Evolutionary conservation across 37 sponge, comb jelly and placozoan species (phyloP).

Genomic region (Bolinopsis microptera): DNA sequence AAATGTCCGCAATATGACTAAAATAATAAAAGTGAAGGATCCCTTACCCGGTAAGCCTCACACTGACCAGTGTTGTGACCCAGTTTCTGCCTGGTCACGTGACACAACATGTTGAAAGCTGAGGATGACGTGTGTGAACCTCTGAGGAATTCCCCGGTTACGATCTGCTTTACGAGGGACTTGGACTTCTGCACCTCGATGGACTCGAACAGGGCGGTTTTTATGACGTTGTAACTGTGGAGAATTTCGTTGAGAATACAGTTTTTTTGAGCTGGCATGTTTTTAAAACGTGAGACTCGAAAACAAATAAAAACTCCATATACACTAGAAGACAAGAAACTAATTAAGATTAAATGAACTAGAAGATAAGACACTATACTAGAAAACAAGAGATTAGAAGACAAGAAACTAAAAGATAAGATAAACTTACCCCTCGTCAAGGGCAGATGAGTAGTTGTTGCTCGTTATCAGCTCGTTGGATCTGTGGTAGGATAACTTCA

Average conservation of each 20-base stretch:
- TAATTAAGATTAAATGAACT: too few species aligned
- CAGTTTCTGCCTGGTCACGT: background rate
- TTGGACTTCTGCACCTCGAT: background rate
- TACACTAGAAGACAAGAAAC: too few species aligned
- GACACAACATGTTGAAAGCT: background rate
- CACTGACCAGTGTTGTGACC: background rate
- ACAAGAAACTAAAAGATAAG: too few species aligned
- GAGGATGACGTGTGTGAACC: background rate
- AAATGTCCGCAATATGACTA: background rate
- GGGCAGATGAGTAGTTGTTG: background rate
- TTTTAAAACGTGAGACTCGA: too few species aligned
- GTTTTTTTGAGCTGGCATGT: too few species aligned
- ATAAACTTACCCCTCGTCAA: slow-evolving; percentile 14
- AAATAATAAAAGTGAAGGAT: too few species aligned
- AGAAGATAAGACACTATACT: too few species aligned
- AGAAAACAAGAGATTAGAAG: too few species aligned
- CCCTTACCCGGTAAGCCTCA: background rate
- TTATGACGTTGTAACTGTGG: background rate
- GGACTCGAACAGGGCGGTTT: slow-evolving; percentile 12
- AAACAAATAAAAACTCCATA: too few species aligned
- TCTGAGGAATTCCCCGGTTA: background rate
- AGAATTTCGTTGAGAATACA: too few species aligned
- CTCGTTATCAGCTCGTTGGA: background rate
- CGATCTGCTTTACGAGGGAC: background rate
- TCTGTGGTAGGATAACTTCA: background rate